Percentiles rank a stretch among this genome's conserved stretches.
phyloP scores from a whole-genome alignment of 2,888 invertebrate genomes.

The Microchrysa polita region DNA sequence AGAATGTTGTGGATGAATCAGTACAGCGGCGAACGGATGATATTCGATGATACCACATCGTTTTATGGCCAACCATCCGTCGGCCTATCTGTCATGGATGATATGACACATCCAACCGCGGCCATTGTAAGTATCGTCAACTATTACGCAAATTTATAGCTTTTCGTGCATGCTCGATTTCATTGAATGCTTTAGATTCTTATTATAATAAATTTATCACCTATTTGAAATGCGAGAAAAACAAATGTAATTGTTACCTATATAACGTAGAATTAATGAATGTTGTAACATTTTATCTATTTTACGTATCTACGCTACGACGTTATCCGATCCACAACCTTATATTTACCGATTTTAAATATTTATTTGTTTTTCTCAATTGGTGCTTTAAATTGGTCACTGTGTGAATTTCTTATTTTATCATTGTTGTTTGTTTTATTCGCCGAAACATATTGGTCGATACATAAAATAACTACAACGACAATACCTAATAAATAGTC shows the following conservation, averaged over 20 bases:
- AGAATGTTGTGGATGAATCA: conserved; percentile 77
- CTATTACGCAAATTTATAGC: not conserved
- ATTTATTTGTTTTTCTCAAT: conserved; percentile 43
- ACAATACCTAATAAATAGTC: no score
- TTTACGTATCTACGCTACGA: no score
- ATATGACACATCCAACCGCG: conserved; percentile 64
- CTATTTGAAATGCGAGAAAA: not conserved
- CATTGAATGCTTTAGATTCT: not conserved
- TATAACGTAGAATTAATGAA: no score
- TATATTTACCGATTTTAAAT: not conserved
- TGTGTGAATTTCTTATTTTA: conserved; percentile 13
- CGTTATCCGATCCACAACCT: no score
- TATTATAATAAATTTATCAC: conserved; percentile 15
- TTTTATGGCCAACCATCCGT: conserved; percentile 66
- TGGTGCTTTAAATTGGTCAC: conserved; percentile 34
- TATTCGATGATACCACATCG: conserved; percentile 62
- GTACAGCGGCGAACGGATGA: conserved; percentile 63
- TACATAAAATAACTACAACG: no score
- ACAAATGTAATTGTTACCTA: no score
- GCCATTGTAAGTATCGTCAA: conserved; percentile 65
- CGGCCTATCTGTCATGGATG: conserved; percentile 68
- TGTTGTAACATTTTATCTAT: no score
- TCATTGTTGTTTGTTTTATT: not conserved
- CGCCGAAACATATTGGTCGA: conserved; percentile 16
- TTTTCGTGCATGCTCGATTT: conserved; percentile 10